Conservation (phyloP, 2,113 vertebrate species). For the Sclerurus mexicanus region DNA sequence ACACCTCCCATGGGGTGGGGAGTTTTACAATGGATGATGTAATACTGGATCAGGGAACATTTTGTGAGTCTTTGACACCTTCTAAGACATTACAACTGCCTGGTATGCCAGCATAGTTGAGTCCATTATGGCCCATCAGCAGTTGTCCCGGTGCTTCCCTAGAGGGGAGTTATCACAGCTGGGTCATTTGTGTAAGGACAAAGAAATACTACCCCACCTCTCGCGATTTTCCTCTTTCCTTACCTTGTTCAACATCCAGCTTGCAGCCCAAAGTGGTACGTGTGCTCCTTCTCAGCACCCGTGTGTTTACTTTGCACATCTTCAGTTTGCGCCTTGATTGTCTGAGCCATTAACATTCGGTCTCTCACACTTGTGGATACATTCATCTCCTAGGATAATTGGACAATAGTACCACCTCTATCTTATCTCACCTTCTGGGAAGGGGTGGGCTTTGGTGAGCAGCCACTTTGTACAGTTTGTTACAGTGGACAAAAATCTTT, state of each 20-base stretch:
- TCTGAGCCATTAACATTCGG: not conserved
- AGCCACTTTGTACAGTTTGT: not conserved
- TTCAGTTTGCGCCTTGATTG: not conserved
- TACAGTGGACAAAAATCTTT: not conserved
- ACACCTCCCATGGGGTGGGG: not conserved
- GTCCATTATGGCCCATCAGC: not conserved
- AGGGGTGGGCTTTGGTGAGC: not conserved
- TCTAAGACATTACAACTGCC: not conserved
- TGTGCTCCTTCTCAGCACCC: not conserved
- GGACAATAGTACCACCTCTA: not conserved
- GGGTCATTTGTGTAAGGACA: not conserved
- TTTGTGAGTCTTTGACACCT: not conserved
- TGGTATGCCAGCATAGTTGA: not conserved
- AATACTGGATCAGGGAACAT: not conserved
- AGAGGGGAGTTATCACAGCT: not conserved
- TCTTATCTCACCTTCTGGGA: not conserved
- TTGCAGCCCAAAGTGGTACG: not conserved
- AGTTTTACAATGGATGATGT: not conserved
- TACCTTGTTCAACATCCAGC: not conserved
- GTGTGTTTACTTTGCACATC: not conserved
- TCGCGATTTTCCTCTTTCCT: not conserved
- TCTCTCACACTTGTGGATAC: not conserved
- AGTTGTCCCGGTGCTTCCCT: not conserved
- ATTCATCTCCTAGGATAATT: not conserved
- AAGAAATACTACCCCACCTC: not conserved